phyloP scores from a whole-genome alignment of 2,797 vertebrate genomes.

The Myotis findleyi region DNA sequence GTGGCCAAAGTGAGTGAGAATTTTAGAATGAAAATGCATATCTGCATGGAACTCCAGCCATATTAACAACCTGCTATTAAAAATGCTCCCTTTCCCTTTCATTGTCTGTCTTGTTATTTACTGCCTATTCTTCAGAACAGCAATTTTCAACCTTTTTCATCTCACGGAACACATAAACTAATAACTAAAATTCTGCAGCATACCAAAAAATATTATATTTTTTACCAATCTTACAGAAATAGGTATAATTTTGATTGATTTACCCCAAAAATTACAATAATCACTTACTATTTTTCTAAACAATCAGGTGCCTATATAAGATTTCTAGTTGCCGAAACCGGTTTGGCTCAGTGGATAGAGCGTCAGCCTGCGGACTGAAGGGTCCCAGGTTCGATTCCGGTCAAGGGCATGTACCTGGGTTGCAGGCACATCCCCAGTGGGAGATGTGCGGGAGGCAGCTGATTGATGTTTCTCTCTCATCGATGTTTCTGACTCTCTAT shows the following conservation, averaged over 20 bases:
- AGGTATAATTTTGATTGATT: not conserved
- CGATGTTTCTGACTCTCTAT: too few species aligned
- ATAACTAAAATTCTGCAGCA: not conserved
- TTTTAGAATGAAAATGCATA: not conserved
- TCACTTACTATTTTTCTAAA: not conserved
- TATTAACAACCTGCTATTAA: not conserved
- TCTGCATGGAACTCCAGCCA: not conserved
- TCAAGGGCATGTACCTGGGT: too few species aligned
- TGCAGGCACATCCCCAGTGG: too few species aligned
- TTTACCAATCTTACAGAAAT: not conserved
- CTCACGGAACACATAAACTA: not conserved
- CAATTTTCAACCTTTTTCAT: not conserved
- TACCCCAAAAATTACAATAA: not conserved
- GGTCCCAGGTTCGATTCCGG: too few species aligned
- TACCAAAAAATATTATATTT: not conserved
- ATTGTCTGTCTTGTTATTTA: not conserved
- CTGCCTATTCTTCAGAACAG: not conserved
- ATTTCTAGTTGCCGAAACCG: too few species aligned
- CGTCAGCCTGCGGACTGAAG: too few species aligned
- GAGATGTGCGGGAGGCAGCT: too few species aligned
- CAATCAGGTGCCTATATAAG: not conserved
- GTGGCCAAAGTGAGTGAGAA: not conserved
- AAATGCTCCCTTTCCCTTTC: not conserved
- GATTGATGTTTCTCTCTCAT: too few species aligned
- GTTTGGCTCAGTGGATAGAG: too few species aligned